Evolutionary conservation across 2,797 vertebrate species (phyloP), one percentile per base, ranked within the genome.

Genomic region (Chelonia mydas): DNA sequence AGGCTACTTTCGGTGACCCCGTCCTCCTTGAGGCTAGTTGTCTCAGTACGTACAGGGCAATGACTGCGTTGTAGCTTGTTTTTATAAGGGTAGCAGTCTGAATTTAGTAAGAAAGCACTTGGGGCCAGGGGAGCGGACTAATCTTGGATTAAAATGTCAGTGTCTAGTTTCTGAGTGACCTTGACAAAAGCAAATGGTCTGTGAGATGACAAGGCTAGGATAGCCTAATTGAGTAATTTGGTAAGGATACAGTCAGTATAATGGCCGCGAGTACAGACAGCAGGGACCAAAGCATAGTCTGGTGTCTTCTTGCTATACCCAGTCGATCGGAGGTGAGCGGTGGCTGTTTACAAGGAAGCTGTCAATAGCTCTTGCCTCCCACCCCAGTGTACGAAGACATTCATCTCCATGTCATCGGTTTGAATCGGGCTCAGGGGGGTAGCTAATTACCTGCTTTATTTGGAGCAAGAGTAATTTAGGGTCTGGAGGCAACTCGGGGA

Each of bases 131-230:
- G 79, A 7, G 54, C 72, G 33, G 1, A 21, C 55, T 12, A 23
- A 15, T 25, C 1, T 1, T 11, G 0, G 74, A 45, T 68, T 78
- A 51, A 49, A 1, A 33, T 28, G 89, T 3, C 80, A 2, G 0
- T 7, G 0, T 12, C 87, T 88, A 3, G 94, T 96, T 97, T 94
- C 95, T 95, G 91, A 93, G 96, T 96, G 96, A 97, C 94, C 94
- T 80, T 7, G 80, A 59, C 79, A 65, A 68, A 82, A 87, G 94
- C 7, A 27, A 87, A 81, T 51, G 89, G 85, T 51, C 23, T 2
- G 4, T 0, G 2, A 55, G 87, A 81, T 80, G 41, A 33, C 79
- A 86, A 96, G 59, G 84, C 86, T 4, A 55, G 76, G 11, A 5
- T 0, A 0, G 76, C 0, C 59, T 93, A 85, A 95, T 94, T 91